Evolutionary conservation across 1,140 invertebrate genomes (phyloP).

Genomic region (Musca domestica): DNA sequence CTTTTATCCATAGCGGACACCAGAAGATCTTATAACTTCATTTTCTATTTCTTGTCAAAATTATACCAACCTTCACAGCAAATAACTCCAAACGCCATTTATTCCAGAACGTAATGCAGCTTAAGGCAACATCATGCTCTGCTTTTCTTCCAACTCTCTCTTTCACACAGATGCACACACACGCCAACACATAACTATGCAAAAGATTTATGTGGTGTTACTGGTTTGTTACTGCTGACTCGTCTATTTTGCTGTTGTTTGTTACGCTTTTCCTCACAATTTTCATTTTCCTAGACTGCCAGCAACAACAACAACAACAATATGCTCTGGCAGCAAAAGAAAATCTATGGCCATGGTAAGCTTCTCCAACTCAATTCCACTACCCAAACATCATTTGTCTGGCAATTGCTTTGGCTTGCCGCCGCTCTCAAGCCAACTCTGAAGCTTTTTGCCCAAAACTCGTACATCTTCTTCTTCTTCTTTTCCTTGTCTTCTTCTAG

Average conservation of each 20-base stretch:
- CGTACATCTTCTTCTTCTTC: not conserved
- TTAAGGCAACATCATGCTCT: no score
- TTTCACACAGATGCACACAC: no score
- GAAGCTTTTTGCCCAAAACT: not conserved
- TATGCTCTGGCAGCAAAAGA: not conserved
- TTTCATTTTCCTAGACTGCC: not conserved
- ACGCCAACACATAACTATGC: no score
- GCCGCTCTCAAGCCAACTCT: constrained; percentile 1
- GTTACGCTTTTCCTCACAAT: not conserved
- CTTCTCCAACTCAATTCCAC: not conserved
- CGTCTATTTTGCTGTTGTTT: constrained; percentile 9
- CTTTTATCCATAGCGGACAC: no score
- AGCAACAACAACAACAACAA: constrained; percentile 4
- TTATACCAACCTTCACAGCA: no score
- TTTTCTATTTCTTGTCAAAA: no score
- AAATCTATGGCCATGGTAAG: constrained; percentile 11
- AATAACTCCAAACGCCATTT: no score
- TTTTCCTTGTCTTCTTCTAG: no score
- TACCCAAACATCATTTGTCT: constrained; percentile 11
- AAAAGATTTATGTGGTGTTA: constrained; percentile 19
- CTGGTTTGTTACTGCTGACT: constrained; percentile 14
- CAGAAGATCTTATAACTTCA: no score
- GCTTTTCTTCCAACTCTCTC: no score
- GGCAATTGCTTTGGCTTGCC: constrained; percentile 9
- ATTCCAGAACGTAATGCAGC: no score